Base-by-base conservation (phyloP, 2,888 invertebrate species). In the Platycheirus rosarum region DNA sequence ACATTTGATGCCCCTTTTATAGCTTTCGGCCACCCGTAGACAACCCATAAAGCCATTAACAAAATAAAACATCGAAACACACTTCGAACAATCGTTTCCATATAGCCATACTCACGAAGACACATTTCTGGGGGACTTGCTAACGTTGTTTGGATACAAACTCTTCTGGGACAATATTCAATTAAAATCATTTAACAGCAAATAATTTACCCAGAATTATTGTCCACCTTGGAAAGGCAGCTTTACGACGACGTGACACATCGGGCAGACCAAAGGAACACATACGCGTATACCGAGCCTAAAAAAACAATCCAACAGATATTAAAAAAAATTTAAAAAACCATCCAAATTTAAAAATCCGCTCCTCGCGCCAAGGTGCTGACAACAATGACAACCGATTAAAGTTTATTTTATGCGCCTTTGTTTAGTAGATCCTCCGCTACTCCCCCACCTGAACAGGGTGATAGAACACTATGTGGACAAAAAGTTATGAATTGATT, bases 361-460 rank as follows among this genome's bases (percentile, higher is more conserved):
- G 68, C 68, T 82, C 82, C 76, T 82, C 76, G 71, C 77, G 71
- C 76, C 62, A 77, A 82, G 80, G 82, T 82, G 82, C 82, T 82
- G 82, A 82, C 82, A 82, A 82, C 82, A 82, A 73, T 82, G 82
- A 82, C 82, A 82, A 82, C 76, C 76, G 76, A 82, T 82, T 82
- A 82, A 82, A 82, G 77, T 82, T 82, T 82, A 76, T 82, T 82
- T 76, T 73, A 71, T 82, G 46, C 71, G 76, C 68, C 82, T 82
- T 77, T 82, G 71, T 76, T 82, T 55, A 68, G 71, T 63, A 71
- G 40, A 46, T 42, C 55, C 18, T 16, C 60, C 26, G 13, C 42
- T 29, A 13, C 14, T 49, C 51, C 9, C n/a, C 35, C 32, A 5
- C 11, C 26, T 32, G 35, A 16, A 29, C 71, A 46, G 49, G 69